These are phyloP conservation scores for Heliconius nattereri DNA, from an alignment of 1,140 invertebrate genomes.

Conservation along the genomic window DNA sequence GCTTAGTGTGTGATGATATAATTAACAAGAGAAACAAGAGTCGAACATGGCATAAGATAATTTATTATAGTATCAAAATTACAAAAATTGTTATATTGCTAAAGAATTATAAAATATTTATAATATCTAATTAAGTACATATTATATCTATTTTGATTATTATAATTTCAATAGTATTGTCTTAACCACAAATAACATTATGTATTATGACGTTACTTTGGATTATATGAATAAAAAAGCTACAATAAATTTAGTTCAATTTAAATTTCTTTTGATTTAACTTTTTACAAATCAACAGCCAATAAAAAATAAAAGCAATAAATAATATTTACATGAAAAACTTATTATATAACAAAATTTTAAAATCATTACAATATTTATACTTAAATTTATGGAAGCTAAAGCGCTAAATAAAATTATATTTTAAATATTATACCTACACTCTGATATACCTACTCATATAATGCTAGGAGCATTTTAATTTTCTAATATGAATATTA, in stretches of 20 bases:
- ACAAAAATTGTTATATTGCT: constrained; percentile 32
- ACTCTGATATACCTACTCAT: neutral
- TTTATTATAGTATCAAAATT: constrained; percentile 52
- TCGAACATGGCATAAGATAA: constrained; percentile 51
- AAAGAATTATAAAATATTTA: constrained; percentile 33
- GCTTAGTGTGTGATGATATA: neutral
- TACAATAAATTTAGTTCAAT: neutral
- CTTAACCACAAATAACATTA: neutral
- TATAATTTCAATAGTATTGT: neutral
- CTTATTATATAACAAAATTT: constrained; percentile 1
- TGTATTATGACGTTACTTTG: constrained; percentile 72
- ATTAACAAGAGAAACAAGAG: constrained; percentile 15
- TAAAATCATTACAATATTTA: neutral
- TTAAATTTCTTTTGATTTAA: neutral
- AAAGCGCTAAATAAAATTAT: neutral
- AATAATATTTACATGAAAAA: constrained; percentile 39
- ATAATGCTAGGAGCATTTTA: neutral
- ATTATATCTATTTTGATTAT: neutral
- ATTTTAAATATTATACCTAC: neutral
- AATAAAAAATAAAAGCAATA: constrained; percentile 30
- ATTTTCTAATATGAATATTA: neutral
- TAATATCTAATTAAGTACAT: neutral
- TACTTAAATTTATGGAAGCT: neutral
- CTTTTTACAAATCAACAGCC: constrained; percentile 1
- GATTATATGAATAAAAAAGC: constrained; percentile 35